Conservation (phyloP, 35 echinoderm and acorn worm genomes). For the Strongylocentrotus purpuratus region DNA sequence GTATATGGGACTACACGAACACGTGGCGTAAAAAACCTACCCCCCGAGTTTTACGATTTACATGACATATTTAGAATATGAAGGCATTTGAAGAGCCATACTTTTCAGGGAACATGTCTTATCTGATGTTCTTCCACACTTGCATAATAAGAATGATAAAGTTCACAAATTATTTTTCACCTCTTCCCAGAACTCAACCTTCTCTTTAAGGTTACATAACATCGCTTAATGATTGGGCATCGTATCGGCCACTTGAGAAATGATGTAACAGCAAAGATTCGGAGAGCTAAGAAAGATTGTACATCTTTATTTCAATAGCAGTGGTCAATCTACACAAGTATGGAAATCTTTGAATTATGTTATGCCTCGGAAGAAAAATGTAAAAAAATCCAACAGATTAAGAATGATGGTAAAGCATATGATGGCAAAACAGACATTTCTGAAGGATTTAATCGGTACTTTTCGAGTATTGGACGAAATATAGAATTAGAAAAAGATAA, state of each 20-base stretch:
- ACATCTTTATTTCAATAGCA: background rate
- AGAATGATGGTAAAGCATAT: background rate
- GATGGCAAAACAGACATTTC: background rate
- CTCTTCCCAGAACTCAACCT: too few species aligned
- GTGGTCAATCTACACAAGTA: slow-evolving; percentile 25
- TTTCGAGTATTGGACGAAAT: background rate
- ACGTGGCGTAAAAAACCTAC: too few species aligned
- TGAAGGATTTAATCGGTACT: background rate
- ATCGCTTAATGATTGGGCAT: background rate
- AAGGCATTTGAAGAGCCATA: too few species aligned
- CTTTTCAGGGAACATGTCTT: too few species aligned
- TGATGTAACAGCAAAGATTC: slow-evolving; percentile 18
- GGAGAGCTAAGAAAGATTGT: background rate
- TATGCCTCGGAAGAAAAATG: slow-evolving; percentile 29
- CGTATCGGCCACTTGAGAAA: slow-evolving; percentile 3
- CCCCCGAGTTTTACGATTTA: too few species aligned
- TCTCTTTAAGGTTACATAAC: too few species aligned
- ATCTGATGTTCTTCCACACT: too few species aligned
- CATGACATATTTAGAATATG: too few species aligned
- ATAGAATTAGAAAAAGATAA: background rate
- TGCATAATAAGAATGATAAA: too few species aligned
- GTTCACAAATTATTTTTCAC: too few species aligned
- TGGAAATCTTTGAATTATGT: slow-evolving; percentile 24
- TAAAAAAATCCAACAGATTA: background rate
- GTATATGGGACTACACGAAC: too few species aligned